Evolutionary conservation across 2,113 vertebrate species (phyloP).

Genomic region (Thamnophis sirtalis): DNA sequence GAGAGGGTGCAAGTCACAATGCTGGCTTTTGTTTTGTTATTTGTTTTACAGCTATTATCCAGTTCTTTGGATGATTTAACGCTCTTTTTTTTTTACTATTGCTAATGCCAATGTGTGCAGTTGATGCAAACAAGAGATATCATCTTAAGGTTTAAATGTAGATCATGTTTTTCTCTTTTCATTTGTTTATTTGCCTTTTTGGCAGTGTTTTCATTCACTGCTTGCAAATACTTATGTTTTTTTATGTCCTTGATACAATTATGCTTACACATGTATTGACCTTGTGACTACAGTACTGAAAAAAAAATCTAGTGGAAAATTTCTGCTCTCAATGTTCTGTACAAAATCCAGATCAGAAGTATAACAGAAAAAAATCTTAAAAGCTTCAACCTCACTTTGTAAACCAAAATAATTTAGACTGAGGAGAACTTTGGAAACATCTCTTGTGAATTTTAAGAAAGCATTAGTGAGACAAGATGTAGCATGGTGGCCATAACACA

Average conservation of each 20-base stretch:
- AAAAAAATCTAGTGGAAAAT: neutral
- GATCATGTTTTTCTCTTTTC: neutral
- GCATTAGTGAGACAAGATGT: neutral
- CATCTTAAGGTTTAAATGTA: neutral
- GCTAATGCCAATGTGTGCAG: neutral
- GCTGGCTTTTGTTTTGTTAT: neutral
- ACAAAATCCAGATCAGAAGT: neutral
- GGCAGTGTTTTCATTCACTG: neutral
- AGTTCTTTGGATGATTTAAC: neutral
- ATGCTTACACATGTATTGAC: neutral
- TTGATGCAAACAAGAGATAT: neutral
- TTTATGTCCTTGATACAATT: neutral
- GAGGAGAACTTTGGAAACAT: neutral
- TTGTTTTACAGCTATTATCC: neutral
- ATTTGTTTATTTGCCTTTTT: neutral
- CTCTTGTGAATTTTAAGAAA: neutral
- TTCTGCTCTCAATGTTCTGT: neutral
- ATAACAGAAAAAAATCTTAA: neutral
- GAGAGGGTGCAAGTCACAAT: neutral
- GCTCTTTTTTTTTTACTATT: neutral
- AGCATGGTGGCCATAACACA: neutral
- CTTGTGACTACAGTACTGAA: neutral
- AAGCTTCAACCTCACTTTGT: neutral
- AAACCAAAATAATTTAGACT: neutral
- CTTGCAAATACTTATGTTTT: neutral